Conservation (phyloP, 2,797 vertebrate genomes). For the Petrocephalus sullivani region DNA sequence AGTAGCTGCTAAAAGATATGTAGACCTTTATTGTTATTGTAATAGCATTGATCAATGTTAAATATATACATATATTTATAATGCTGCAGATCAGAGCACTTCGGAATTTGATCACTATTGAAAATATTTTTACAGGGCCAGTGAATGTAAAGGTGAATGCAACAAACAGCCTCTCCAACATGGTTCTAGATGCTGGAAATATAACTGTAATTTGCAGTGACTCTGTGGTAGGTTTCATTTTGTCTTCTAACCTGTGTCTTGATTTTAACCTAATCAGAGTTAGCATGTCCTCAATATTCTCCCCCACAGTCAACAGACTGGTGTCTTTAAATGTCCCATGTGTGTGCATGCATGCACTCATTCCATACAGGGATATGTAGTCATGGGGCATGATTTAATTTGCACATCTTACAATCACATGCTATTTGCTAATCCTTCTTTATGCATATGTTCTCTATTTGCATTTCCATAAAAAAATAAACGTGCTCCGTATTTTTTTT, state of each 20-base stretch:
- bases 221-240: slow-evolving; percentile 4
- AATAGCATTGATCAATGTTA: neutral
- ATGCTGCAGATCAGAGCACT: neutral
- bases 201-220: slow-evolving; percentile 62
- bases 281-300: neutral
- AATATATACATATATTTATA: neutral
- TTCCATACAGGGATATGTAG: neutral
- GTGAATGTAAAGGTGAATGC: slow-evolving; percentile 66
- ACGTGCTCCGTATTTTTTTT: neutral
- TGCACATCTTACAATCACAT: neutral
- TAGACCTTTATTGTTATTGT: neutral
- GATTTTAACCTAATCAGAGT: neutral
- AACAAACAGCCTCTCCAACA: slow-evolving; percentile 66
- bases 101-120: neutral
- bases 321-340: neutral
- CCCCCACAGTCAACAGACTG: neutral
- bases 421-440: neutral
- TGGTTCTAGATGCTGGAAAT: slow-evolving; percentile 64
- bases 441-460: neutral
- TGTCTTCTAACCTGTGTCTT: neutral
- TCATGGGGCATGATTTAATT: neutral
- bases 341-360: neutral
- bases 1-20: neutral
- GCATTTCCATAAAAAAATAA: neutral
- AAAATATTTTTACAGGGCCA: slow-evolving; percentile 53